Base-by-base conservation (phyloP, 2,888 invertebrate species). In the Eilema sororculum region DNA sequence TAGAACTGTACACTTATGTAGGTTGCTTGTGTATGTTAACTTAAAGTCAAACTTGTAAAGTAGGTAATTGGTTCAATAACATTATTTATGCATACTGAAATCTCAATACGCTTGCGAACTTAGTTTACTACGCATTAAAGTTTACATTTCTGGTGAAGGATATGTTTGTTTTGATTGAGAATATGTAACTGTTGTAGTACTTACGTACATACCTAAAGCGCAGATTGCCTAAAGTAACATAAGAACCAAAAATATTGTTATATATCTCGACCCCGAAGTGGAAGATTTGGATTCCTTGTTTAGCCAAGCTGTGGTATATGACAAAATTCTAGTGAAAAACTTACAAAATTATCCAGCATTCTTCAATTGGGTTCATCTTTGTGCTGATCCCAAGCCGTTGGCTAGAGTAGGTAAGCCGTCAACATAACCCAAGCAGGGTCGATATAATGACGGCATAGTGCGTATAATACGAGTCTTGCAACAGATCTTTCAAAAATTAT, bases 21-120 rank as follows among this genome's bases (percentile, higher is more conserved):
- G 16, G 41, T 4, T 33, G n/a, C 22, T 37, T 37, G 24, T 61
- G 3, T n/a, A 16, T 33, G 13, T 33, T 37, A 61, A 37, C 33
- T 61, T 61, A 37, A 24, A 33, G 22, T 13, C 37, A 61, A 61
- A 61, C 37, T 61, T 62, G 24, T 41, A 41, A 41, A 62, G 37
- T 37, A 61, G 6, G 41, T 16, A 16, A 61, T 30, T 30, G 30
- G 30, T 61, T 33, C 60, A n/a, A 37, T 61, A 37, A 61, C 22
- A 37, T 61, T 22, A 37, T 13, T 13, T 37, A 61, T 37, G 22
- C 22, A 37, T 37, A 24, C 22, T 61, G 9, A 20, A 52, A 52
- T 52, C 52, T 52, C 52, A 52, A 52, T 52, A 52, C 52, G 20
- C 52, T 8, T 8, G n/a, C n/a, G 9, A 46, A 46, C 20, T 20